Evolutionary conservation across 2,888 invertebrate species (phyloP).

Genomic region (Trissolcus brochymenae): DNA sequence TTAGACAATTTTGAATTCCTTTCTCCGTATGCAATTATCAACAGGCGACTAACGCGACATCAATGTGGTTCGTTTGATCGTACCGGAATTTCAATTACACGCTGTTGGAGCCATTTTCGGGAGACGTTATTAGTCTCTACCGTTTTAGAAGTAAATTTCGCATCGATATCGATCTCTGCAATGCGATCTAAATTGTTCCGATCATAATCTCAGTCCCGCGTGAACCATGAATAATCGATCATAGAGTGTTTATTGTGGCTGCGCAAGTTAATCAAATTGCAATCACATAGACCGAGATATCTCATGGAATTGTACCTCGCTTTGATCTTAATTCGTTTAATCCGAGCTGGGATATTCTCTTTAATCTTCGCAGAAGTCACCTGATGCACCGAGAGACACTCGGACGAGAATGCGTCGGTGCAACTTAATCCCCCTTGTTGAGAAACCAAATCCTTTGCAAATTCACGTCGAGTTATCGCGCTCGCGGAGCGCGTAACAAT

Average conservation of each 20-base stretch:
- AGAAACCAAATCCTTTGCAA: not conserved
- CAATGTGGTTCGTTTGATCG: slow-evolving; percentile 24
- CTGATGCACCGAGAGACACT: not conserved
- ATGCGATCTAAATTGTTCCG: not conserved
- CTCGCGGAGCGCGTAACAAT: not conserved
- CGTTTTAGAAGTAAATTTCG: slow-evolving; percentile 14
- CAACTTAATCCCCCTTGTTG: slow-evolving; percentile 21
- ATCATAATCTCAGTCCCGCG: too few relatives aligned
- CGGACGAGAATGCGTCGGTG: not conserved
- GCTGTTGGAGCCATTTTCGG: slow-evolving; percentile 4
- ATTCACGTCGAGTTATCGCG: not conserved
- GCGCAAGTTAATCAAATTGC: too few relatives aligned
- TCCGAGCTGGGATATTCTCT: not conserved
- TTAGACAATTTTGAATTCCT: too few relatives aligned
- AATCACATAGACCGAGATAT: too few relatives aligned
- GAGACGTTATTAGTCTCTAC: not conserved
- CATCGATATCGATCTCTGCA: not conserved
- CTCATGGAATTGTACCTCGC: not conserved
- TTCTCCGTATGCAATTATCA: too few relatives aligned
- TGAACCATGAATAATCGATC: too few relatives aligned
- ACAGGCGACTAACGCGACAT: slow-evolving; percentile 30
- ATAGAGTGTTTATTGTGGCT: not conserved
- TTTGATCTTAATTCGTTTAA: not conserved
- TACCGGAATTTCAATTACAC: slow-evolving; percentile 26
- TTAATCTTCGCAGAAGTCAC: not conserved